Conservation (phyloP, 2,113 vertebrate genomes). For the Passer domesticus region DNA sequence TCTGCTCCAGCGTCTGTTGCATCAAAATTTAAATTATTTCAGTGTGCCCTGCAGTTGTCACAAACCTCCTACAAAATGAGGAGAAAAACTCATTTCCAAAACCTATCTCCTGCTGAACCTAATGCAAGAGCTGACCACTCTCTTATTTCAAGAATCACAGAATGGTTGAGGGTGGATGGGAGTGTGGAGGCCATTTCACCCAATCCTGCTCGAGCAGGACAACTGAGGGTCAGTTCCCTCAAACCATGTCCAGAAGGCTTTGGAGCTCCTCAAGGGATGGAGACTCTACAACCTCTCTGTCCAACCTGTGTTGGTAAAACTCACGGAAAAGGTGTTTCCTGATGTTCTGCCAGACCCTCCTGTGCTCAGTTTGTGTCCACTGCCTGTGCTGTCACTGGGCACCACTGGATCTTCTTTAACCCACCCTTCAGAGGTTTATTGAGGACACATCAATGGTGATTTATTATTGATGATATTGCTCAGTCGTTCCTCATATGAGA, state of each 20-base stretch:
- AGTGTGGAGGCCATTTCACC: background rate
- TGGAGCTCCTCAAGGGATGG: background rate
- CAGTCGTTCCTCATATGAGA: background rate
- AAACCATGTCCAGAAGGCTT: background rate
- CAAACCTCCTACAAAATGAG: background rate
- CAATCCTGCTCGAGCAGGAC: accelerated
- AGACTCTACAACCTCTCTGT: background rate
- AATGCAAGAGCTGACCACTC: background rate
- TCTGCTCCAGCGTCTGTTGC: background rate
- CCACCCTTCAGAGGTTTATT: background rate
- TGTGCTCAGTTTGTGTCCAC: background rate
- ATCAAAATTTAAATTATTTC: background rate
- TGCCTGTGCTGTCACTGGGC: background rate
- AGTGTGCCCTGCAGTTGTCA: background rate
- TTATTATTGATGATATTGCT: background rate
- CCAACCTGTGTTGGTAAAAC: background rate
- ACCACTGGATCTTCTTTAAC: background rate
- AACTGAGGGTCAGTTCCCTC: background rate
- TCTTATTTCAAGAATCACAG: background rate
- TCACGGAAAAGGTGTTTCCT: background rate
- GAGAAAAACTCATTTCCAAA: background rate
- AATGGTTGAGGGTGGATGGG: background rate
- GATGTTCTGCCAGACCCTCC: background rate
- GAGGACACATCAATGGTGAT: background rate
- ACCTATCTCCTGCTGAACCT: background rate